Evolutionary conservation across 2,888 invertebrate genomes (phyloP), one percentile per base, ranked within the genome.

Genomic region (Miltochrista miniata): DNA sequence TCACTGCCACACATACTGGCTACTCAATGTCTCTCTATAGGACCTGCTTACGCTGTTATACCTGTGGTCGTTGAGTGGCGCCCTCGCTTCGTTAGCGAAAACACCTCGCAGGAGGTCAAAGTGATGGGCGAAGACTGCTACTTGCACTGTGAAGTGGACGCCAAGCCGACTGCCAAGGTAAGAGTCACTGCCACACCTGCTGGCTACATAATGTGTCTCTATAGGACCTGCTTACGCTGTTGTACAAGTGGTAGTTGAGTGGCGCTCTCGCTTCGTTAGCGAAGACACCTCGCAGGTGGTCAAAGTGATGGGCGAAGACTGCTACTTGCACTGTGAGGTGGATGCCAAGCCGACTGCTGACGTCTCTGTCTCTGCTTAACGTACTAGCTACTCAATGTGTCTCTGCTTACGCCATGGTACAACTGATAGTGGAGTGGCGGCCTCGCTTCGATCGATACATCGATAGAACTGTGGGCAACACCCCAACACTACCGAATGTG

Each of bases 211-310:
- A n/a, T n/a, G n/a, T n/a, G n/a, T n/a, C n/a, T n/a, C n/a, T n/a
- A n/a, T 93, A 0, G 94, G 94, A 0, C 87, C 90, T 0, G 87
- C 87, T 1, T 83, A 89, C 40, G 87, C 93, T 0, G 81, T 83
- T 0, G 91, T 94, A 43, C 68, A 78, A n/a, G 71, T 95, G 0
- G 76, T 78, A 11, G 93, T 95, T 0, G 87, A 93, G 53, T 91
- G 93, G 88, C 70, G 88, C 42, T 92, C 93, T 0, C 42, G 36
- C 9, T 83, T 91, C 41, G 7, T 65, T 0, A 41, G 36, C 1
- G 45, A 55, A 8, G 15, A 9, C 12, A 18, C 37, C 0, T 10
- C 8, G 5, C 7, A 9, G 7, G 59, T 78, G 2, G 73, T 82
- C 12, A 74, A 70, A 0, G 68, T 85, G 0, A 73, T 57, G 34